Evolutionary conservation across 2,797 vertebrate species (phyloP).

Genomic region (Halcyon chelicuti): DNA sequence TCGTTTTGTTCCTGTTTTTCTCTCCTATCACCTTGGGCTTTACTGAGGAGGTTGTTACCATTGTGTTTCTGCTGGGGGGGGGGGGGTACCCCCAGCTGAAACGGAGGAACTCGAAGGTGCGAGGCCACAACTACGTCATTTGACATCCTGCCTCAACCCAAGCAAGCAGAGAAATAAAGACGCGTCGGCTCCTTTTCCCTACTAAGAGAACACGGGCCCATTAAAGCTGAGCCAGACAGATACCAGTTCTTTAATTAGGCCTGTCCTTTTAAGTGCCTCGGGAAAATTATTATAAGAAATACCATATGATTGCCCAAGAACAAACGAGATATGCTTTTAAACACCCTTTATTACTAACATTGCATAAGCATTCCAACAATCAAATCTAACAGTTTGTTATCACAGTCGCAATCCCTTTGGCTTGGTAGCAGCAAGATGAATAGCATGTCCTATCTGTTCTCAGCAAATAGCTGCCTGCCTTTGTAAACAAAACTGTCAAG

Average conservation of each 20-base stretch:
- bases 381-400: slow-evolving; percentile 71
- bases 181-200: background rate
- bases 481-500: slow-evolving; percentile 63
- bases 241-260: slow-evolving; percentile 58
- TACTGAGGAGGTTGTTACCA: background rate
- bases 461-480: slow-evolving; percentile 60
- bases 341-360: slow-evolving; percentile 55
- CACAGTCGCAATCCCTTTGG: slow-evolving; percentile 53
- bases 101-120: background rate
- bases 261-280: slow-evolving; percentile 36
- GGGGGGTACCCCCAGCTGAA: background rate
- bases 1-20: background rate
- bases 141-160: background rate
- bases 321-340: slow-evolving; percentile 54
- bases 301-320: slow-evolving; percentile 51
- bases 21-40: background rate
- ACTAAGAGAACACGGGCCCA: background rate
- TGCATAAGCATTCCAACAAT: slow-evolving; percentile 66
- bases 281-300: slow-evolving; percentile 57
- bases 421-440: slow-evolving; percentile 50
- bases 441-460: slow-evolving; percentile 59
- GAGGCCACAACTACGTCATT: background rate
- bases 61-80: background rate
- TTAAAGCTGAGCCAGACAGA: slow-evolving; percentile 45
- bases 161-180: background rate